phyloP scores from a whole-genome alignment of 2,113 vertebrate species.

The Acrocephalus kingi region DNA sequence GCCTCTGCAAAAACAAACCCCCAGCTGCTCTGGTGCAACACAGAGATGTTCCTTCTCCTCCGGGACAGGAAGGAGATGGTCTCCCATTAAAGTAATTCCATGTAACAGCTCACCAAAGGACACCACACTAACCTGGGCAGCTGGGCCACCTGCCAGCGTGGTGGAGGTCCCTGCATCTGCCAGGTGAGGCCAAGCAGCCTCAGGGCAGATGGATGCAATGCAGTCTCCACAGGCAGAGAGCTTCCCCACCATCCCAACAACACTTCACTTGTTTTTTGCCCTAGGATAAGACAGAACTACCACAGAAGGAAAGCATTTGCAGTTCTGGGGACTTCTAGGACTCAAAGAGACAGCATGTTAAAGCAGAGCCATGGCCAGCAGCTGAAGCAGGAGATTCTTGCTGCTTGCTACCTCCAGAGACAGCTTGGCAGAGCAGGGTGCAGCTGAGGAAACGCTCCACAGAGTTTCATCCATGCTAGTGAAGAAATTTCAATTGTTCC shows the following conservation, averaged over 20 bases:
- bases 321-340: neutral
- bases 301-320: neutral
- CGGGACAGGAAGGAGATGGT: neutral
- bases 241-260: neutral
- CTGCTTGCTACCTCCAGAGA: neutral
- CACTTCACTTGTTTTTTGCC: neutral
- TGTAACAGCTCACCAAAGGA: neutral
- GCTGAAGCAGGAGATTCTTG: neutral
- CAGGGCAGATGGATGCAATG: neutral
- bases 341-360: neutral
- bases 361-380: neutral
- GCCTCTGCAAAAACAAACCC: neutral
- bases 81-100: neutral
- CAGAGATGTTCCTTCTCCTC: neutral
- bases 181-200: neutral
- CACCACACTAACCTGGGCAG: neutral
- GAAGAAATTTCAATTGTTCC: neutral
- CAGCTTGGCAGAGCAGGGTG: neutral
- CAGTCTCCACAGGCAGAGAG: neutral
- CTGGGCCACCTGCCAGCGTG: accelerated
- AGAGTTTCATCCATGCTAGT: neutral
- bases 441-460: neutral
- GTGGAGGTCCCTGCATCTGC: neutral
- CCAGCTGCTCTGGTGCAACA: neutral
- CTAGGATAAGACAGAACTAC: neutral